Evolutionary conservation across 2,888 invertebrate species (phyloP).

Genomic region (Charanyca ferruginea): DNA sequence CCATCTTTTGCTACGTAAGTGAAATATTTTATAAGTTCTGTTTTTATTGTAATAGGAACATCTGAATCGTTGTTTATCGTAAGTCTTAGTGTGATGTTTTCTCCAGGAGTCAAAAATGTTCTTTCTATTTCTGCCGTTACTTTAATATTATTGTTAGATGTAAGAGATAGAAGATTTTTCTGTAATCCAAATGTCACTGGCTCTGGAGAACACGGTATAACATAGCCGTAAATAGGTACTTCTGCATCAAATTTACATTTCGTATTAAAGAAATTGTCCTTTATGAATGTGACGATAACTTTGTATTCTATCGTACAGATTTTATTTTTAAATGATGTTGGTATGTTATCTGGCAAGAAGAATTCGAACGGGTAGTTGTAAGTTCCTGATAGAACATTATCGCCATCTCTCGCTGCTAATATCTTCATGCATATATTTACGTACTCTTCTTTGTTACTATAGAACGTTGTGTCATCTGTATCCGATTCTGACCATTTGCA

Average conservation of each 20-base stretch:
- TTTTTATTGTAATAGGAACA: constrained; percentile 34
- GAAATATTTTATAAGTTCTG: constrained; percentile 39
- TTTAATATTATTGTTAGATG: constrained; percentile 10
- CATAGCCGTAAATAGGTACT: constrained; percentile 38
- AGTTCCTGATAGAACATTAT: constrained; percentile 19
- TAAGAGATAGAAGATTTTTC: constrained; percentile 32
- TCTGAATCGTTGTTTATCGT: constrained; percentile 35
- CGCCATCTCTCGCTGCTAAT: background rate
- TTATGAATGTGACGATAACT: constrained; percentile 30
- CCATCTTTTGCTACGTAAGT: constrained; percentile 28
- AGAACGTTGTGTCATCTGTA: constrained; percentile 1
- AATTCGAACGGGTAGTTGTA: constrained; percentile 39
- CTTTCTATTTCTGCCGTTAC: constrained; percentile 36
- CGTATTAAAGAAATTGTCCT: constrained; percentile 18
- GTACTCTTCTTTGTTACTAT: constrained; percentile 56
- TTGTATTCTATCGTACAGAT: constrained; percentile 39
- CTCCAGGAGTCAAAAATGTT: constrained; percentile 52
- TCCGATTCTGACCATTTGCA: constrained; percentile 56
- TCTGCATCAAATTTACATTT: constrained; percentile 23
- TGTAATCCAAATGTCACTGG: constrained; percentile 37
- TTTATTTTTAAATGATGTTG: constrained; percentile 32
- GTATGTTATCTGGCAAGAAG: constrained; percentile 45
- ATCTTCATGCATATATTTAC: constrained; percentile 45
- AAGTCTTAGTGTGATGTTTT: constrained; percentile 36
- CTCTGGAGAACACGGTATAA: constrained; percentile 25